Evolutionary conservation across 2,888 invertebrate genomes (phyloP).

Genomic region (Zygaena filipendulae): DNA sequence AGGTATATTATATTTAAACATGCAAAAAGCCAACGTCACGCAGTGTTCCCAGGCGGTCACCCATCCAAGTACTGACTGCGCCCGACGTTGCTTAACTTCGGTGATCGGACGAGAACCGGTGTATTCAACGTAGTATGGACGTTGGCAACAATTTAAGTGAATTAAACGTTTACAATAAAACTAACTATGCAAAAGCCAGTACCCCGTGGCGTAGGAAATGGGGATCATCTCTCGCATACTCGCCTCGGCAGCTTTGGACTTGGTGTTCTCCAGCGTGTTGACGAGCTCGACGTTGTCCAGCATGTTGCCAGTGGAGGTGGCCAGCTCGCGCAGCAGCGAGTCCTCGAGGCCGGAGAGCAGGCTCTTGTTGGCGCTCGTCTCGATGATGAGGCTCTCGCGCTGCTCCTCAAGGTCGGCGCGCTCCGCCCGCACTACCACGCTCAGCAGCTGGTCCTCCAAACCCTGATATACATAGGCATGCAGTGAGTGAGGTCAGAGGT

Average conservation of each 20-base stretch:
- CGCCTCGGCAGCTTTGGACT: conserved; percentile 86
- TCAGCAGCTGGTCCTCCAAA: conserved; percentile 89
- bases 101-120: conserved; percentile 28
- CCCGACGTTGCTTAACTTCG: conserved; percentile 20
- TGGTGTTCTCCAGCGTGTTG: conserved; percentile 88
- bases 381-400: conserved; percentile 82
- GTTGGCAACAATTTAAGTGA: too few relatives aligned
- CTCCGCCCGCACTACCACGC: conserved; percentile 90
- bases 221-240: too few relatives aligned
- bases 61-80: conserved; percentile 17
- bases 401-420: conserved; percentile 90
- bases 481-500: too few relatives aligned
- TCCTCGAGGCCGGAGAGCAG: conserved; percentile 87
- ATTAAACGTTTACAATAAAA: too few relatives aligned
- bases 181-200: too few relatives aligned
- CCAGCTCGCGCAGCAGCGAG: conserved; percentile 83
- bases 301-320: conserved; percentile 92
- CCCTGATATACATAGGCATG: too few relatives aligned
- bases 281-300: conserved; percentile 90
- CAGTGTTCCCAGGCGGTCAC: conserved; percentile 29
- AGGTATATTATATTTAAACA: background rate
- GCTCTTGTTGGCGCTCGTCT: conserved; percentile 88
- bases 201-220: too few relatives aligned
- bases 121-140: conserved; percentile 33
- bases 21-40: conserved; percentile 23